Conservation (phyloP, 1,140 invertebrate species). For the Achroia grisella region DNA sequence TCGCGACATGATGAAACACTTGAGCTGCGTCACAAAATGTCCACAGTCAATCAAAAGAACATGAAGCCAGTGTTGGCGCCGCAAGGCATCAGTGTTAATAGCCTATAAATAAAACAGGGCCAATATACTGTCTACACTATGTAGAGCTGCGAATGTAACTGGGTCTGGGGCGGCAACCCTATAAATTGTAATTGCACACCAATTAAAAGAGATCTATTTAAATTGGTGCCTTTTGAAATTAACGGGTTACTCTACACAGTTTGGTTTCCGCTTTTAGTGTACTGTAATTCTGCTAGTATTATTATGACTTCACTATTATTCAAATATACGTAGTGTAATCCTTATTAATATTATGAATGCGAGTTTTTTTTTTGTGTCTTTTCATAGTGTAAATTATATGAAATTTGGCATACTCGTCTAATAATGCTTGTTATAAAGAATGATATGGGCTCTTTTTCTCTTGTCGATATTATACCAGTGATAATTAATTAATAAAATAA, state of each 20-base stretch:
- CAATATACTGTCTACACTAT: conserved; percentile 9
- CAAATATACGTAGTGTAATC: no score
- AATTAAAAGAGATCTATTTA: conserved; percentile 1
- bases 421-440: no score
- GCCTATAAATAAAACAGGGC: conserved; percentile 33
- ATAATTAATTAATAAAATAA: no score
- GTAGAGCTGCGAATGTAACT: conserved; percentile 9
- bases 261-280: conserved; percentile 2
- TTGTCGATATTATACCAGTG: no score
- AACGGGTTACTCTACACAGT: neutral
- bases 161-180: neutral
- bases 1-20: conserved; percentile 5
- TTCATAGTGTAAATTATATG: no score
- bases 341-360: no score
- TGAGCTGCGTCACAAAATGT: conserved; percentile 24
- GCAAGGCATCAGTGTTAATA: conserved; percentile 28
- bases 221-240: neutral
- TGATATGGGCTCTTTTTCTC: no score
- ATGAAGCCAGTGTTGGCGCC: conserved; percentile 18
- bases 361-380: no score
- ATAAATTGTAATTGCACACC: neutral
- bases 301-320: no score
- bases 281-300: no score
- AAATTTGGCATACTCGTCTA: no score
- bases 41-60: conserved; percentile 39